Base-by-base conservation (phyloP, 2,113 vertebrate species). In the Istiophorus platypterus region DNA sequence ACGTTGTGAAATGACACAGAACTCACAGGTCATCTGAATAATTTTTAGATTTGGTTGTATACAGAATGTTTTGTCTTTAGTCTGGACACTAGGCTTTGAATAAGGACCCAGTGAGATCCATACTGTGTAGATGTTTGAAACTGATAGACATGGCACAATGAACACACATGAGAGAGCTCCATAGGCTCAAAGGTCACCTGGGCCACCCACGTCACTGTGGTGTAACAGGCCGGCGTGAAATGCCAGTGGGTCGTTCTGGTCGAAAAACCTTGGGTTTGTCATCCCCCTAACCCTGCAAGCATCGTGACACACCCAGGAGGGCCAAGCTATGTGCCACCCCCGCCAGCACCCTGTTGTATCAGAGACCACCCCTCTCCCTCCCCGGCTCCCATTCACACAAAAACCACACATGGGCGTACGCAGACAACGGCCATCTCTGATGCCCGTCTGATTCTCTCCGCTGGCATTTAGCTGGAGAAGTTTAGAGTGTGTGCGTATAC, bases 161-260 rank as follows among this genome's bases (percentile, higher is more conserved):
- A 52, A 81, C 78, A 84, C 61, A 87, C 78, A 90, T 62, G 80
- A 91, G 88, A 80, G 78, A 17, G 71, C 66, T 70, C 72, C 65
- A 42, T 57, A 39, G 81, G 90, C 82, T 94, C 92, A 94, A 87
- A 94, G 94, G 89, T 93, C 90, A 88, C 78, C 84, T 88, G 80
- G 89, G 74, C 89, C 92, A 93, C 93, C 94, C 94, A 95, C 93
- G 81, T 93, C 92, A 92, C 85, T 85, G 74, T 62, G 90, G 79
- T 72, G 86, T 58, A 82, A 76, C 72, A 61, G 86, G 85, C 76
- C 81, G 20, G 56, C 10, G 68, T 65, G 88, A 92, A 95, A 94
- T 94, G 82, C 86, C 70, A 62, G 54, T 75, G 86, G 88, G 88
- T 91, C 80, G 82, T 37, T 68, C 34, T 63, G 70, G 75, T 74